Evolutionary conservation across 2,113 vertebrate genomes (phyloP), one percentile per base, ranked within the genome.

Genomic region (Salminus brasiliensis): DNA sequence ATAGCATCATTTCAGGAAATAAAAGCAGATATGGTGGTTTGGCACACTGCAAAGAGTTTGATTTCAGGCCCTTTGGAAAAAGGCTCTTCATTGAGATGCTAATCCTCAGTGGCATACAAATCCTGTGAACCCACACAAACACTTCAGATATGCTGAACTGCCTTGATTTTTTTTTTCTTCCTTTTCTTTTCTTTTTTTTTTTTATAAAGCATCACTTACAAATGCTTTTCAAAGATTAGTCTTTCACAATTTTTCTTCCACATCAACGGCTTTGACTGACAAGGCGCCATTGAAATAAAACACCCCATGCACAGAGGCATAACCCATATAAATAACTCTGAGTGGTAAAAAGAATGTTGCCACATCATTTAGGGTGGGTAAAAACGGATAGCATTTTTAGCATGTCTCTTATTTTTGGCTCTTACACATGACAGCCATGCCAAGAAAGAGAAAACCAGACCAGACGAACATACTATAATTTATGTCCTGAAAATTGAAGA

Each of bases 391-490:
- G 89, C 79, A 84, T 88, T 92, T 88, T 92, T 85, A 89, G 86
- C 83, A 74, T 80, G 79, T 80, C 76, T 89, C 90, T 91, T 92
- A 88, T 91, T 92, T 87, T 91, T 92, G 91, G 91, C 91, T 84
- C 78, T 5, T n/a, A 45, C 23, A 30, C 75, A 41, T 12, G 16
- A 80, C 34, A 9, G 75, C 47, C 41, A 76, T 85, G 88, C 90
- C 90, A 92, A 90, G 81, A 89, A 78, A 86, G 83, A 88, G 84
- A 88, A 90, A 91, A 86, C 84, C 86, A 90, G 89, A 91, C 86
- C 62, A 75, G 82, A 85, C 85, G 81, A 88, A 88, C 87, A 89
- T 82, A 83, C 88, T 81, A 70, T 86, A 88, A 89, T 89, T 90
- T 86, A 88, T 88, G 83, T 86, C 88, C 88, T 85, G 85, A 89